Percentiles rank a stretch among this genome's conserved stretches.
These are phyloP conservation scores for Sebastes hubbsi DNA, from an alignment of 2,797 vertebrate species.

Conservation along the genomic window DNA sequence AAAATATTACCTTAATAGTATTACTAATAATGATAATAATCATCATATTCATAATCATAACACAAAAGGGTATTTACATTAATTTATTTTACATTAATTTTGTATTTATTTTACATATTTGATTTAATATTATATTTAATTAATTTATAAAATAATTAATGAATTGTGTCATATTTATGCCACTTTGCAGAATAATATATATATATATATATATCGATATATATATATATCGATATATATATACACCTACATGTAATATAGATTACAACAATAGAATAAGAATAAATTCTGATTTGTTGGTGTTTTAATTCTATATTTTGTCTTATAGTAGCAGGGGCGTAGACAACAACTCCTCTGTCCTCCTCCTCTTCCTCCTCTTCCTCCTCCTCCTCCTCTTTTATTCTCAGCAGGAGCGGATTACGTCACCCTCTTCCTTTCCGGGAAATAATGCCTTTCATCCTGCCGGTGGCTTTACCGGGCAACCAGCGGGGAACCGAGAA, in stretches of 20 bases:
- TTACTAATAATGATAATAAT: not conserved
- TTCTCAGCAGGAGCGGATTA: conserved; percentile 33
- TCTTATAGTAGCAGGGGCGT: not conserved
- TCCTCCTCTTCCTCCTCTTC: conserved; percentile 27
- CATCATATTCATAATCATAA: not conserved
- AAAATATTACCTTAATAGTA: not conserved
- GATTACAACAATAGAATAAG: not conserved
- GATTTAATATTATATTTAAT: not conserved
- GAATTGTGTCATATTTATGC: not conserved
- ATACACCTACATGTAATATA: too few species aligned
- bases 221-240: too few species aligned
- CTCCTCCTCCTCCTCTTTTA: conserved; percentile 1
- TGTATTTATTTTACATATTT: not conserved
- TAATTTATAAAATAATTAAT: not conserved
- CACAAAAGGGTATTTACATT: not conserved
- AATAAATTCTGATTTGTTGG: not conserved
- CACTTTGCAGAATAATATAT: not conserved
- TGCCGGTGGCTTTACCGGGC: conserved; percentile 37
- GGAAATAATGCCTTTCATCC: conserved; percentile 59
- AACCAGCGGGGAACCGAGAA: conserved; percentile 43
- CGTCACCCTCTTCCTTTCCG: conserved; percentile 61
- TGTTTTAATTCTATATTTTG: not conserved
- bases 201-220: too few species aligned
- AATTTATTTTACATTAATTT: not conserved
- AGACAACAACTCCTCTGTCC: conserved; percentile 5